Percentiles rank a stretch among this genome's conserved stretches.
phyloP scores from a whole-genome alignment of 2,797 vertebrate genomes.

The Acridotheres tristis region DNA sequence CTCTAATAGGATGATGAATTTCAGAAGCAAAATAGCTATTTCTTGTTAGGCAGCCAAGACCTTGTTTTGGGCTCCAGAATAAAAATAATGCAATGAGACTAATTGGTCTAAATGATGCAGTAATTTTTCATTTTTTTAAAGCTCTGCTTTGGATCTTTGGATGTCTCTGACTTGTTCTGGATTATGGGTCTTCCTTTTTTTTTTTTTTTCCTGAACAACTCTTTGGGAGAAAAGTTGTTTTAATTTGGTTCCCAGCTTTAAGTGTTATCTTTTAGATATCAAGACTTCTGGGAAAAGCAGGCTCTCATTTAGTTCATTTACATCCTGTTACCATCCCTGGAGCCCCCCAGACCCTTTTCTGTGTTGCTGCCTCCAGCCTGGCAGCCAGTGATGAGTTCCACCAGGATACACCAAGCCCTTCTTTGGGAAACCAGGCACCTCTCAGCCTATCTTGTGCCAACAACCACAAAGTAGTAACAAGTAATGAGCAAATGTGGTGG shows the following conservation, averaged over 20 bases:
- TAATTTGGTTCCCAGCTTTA: conserved; percentile 5
- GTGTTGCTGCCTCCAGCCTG: background rate
- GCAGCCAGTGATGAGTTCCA: fast-evolving
- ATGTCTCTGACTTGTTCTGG: background rate
- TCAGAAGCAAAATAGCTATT: background rate
- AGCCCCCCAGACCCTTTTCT: fast-evolving
- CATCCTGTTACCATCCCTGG: background rate
- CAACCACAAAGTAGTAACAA: background rate
- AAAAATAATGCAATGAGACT: background rate
- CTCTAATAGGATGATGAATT: background rate
- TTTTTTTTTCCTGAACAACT: background rate
- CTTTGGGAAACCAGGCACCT: background rate
- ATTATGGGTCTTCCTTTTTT: background rate
- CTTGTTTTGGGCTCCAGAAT: background rate
- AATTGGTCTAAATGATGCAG: background rate
- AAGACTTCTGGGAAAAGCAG: background rate
- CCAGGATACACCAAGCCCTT: background rate
- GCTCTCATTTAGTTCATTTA: background rate
- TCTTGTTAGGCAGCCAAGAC: background rate
- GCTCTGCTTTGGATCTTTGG: background rate
- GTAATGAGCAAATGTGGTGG: background rate
- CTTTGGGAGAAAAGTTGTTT: background rate
- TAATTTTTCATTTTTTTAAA: background rate
- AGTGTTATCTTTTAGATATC: background rate
- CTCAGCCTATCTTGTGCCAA: background rate